Evolutionary conservation across 2,888 invertebrate species (phyloP).

Genomic region (Nudaria mundana): DNA sequence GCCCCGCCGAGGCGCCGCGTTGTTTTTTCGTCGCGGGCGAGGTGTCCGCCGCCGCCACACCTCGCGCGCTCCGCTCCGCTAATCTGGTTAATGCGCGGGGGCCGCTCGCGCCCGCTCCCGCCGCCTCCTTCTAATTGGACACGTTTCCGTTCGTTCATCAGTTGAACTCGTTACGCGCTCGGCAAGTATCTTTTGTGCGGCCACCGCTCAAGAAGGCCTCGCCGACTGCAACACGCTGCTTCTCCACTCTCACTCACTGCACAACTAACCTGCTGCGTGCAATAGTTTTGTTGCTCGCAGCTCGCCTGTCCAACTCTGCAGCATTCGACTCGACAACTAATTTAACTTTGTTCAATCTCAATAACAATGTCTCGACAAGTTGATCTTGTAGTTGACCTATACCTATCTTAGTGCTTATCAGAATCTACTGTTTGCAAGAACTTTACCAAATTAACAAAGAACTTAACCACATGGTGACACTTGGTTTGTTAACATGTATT

Average conservation of each 20-base stretch:
- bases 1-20: slow-evolving; percentile 67
- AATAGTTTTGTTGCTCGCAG: slow-evolving; percentile 17
- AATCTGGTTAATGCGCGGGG: slow-evolving; percentile 65
- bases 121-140: slow-evolving; percentile 80
- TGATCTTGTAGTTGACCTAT: too few relatives aligned
- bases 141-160: slow-evolving; percentile 79
- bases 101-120: slow-evolving; percentile 54
- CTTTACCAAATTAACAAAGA: too few relatives aligned
- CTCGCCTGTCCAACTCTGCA: slow-evolving; percentile 8
- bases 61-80: slow-evolving; percentile 66
- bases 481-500: too few relatives aligned
- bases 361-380: slow-evolving; percentile 9
- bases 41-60: slow-evolving; percentile 74
- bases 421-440: too few relatives aligned
- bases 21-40: slow-evolving; percentile 76
- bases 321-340: slow-evolving; percentile 22
- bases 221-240: slow-evolving; percentile 25
- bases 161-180: slow-evolving; percentile 77
- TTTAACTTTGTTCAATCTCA: slow-evolving; percentile 24
- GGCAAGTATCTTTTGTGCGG: slow-evolving; percentile 65
- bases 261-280: slow-evolving; percentile 21
- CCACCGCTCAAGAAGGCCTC: slow-evolving; percentile 42
- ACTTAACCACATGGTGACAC: too few relatives aligned
- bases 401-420: too few relatives aligned
- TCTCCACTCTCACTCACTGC: slow-evolving; percentile 11